Evolutionary conservation across 1,140 invertebrate species (phyloP), one percentile per base, ranked within the genome.

Genomic region (Drosophila orosa): DNA sequence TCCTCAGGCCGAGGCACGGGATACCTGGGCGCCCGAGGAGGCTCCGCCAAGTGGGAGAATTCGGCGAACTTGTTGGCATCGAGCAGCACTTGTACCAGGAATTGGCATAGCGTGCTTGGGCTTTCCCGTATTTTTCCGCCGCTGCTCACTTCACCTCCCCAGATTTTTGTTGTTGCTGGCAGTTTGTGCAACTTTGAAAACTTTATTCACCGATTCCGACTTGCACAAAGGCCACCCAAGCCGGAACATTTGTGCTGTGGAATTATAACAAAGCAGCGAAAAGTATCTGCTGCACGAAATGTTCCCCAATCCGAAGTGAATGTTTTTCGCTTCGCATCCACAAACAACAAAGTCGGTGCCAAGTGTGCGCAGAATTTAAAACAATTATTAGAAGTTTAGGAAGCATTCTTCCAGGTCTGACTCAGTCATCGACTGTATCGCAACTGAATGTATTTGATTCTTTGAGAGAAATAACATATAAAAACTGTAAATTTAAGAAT

Each of bases 101-200:
- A 76, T 68, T 56, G 74, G 73, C 73, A 67, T 66, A 40, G 73
- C 62, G 29, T 56, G 35, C 48, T 42, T 39, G 19, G 25, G 39
- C 42, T 40, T 65, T 39, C 15, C 24, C 35, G 25, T 65, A 35
- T 48, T 63, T 67, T 66, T 40, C 42, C 13, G 33, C 25, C 40
- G 61, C 47, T 47, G 13, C 33, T 58, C 22, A 25, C 50, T 24
- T 42, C 55, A 33, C 69, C 65, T 48, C 66, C 17, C 25, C 27
- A 24, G 44, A 47, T 65, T 59, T 27, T 54, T 77, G 63, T 57
- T 76, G 63, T 33, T 69, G 48, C 47, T 33, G 65, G 29, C 52
- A 62, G 77, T 80, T 80, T 80, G 78, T 75, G 71, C 78, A 80
- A 80, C 78, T 80, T 80, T 80, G 78, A 80, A 80, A 80, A 80